Conservation (phyloP, 2,888 invertebrate species). For the Hoplodrina ambigua region DNA sequence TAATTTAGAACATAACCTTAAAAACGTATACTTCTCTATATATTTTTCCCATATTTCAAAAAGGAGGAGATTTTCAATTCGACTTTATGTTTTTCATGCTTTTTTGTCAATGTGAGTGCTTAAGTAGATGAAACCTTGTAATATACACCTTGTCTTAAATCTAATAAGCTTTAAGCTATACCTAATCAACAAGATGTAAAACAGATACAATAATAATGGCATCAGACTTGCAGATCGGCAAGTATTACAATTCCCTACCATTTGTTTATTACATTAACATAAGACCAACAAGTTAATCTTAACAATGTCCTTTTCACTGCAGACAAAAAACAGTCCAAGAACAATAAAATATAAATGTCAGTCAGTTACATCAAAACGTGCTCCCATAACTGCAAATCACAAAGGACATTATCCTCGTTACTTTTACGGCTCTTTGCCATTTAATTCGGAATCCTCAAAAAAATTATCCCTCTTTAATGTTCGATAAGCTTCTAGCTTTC, state of each 20-base stretch:
- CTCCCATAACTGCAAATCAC: slow-evolving; percentile 42
- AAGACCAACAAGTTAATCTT: background rate
- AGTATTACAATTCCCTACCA: background rate
- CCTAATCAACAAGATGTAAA: too few relatives aligned
- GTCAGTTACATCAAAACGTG: slow-evolving; percentile 19
- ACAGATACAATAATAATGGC: too few relatives aligned
- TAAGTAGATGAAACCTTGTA: too few relatives aligned
- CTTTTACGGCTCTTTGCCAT: slow-evolving; percentile 43
- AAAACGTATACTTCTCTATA: too few relatives aligned
- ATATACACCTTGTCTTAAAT: too few relatives aligned
- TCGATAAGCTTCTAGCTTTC: slow-evolving; percentile 43
- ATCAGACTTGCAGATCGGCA: too few relatives aligned
- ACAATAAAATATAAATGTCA: slow-evolving; percentile 34
- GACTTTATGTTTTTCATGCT: too few relatives aligned
- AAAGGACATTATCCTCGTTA: slow-evolving; percentile 34
- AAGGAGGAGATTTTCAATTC: too few relatives aligned
- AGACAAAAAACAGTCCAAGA: background rate
- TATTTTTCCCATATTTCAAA: too few relatives aligned
- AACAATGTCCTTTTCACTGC: background rate
- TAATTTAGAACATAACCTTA: too few relatives aligned
- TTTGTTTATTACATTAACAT: background rate
- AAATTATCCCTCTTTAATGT: slow-evolving; percentile 23
- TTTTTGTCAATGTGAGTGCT: too few relatives aligned
- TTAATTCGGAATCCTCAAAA: slow-evolving; percentile 44
- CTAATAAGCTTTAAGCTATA: too few relatives aligned